phyloP scores from a whole-genome alignment of 2,797 vertebrate species.

The Sebastes nivosus region DNA sequence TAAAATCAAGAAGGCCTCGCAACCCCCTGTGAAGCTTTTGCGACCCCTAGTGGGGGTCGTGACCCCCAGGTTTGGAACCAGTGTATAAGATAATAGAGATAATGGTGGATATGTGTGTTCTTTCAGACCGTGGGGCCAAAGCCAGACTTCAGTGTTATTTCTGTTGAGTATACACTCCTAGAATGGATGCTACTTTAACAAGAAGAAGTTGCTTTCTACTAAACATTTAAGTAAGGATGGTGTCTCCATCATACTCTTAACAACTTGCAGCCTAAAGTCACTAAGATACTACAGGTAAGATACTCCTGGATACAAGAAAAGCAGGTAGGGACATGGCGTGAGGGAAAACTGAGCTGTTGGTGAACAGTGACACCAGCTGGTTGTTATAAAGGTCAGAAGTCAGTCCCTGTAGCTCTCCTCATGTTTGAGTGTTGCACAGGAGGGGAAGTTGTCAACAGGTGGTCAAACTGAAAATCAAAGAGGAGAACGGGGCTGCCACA shows the following conservation, averaged over 20 bases:
- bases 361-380: constrained; percentile 57
- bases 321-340: no score
- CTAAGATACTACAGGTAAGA: background rate
- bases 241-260: background rate
- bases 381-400: background rate
- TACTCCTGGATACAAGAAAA: background rate
- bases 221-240: background rate
- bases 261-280: background rate
- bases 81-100: background rate
- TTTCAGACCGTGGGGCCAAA: background rate
- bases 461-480: background rate
- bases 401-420: background rate
- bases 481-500: background rate
- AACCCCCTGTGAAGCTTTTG: no score
- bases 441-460: background rate
- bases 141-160: background rate
- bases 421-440: background rate
- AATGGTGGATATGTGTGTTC: background rate
- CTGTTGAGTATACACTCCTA: background rate
- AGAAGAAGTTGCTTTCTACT: background rate
- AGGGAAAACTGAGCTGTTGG: background rate
- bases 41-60: no score
- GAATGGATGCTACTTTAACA: background rate
- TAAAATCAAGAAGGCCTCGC: no score
- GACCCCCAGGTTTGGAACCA: no score